These are phyloP conservation scores for Trinectes maculatus DNA, from an alignment of 2,113 vertebrate species.

Conservation along the genomic window DNA sequence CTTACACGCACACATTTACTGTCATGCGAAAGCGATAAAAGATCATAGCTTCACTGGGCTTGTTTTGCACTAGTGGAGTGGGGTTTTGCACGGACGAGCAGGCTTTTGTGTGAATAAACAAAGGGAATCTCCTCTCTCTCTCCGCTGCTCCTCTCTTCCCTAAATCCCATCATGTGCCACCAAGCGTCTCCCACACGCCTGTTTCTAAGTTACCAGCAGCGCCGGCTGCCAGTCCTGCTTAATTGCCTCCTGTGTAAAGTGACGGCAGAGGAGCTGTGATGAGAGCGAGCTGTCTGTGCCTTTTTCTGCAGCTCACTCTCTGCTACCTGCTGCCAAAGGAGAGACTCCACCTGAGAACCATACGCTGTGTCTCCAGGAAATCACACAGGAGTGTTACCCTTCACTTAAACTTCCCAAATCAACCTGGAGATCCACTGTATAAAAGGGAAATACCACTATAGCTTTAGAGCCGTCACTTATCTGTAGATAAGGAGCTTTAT, in stretches of 20 bases:
- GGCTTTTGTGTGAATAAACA: slow-evolving; percentile 70
- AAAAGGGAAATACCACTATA: background rate
- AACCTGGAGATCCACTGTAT: background rate
- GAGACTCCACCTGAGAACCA: slow-evolving; percentile 48
- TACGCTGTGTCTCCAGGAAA: slow-evolving; percentile 31
- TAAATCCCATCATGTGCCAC: slow-evolving; percentile 70
- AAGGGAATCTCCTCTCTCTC: slow-evolving; percentile 71
- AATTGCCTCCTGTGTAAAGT: slow-evolving; percentile 72
- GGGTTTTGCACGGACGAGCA: slow-evolving; percentile 45
- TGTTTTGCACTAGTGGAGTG: slow-evolving; percentile 37
- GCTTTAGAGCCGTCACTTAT: background rate
- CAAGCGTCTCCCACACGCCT: slow-evolving; percentile 66
- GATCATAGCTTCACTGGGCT: slow-evolving; percentile 43
- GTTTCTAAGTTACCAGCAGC: slow-evolving; percentile 75
- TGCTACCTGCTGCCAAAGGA: slow-evolving; percentile 18
- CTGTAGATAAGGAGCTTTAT: slow-evolving; percentile 14
- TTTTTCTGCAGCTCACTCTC: slow-evolving; percentile 36
- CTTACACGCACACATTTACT: slow-evolving; percentile 33
- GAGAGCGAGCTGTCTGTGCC: slow-evolving; percentile 50
- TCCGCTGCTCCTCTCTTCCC: slow-evolving; percentile 34
- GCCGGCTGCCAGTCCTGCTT: slow-evolving; percentile 70
- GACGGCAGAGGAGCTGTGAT: slow-evolving; percentile 47
- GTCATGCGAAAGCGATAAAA: slow-evolving; percentile 51
- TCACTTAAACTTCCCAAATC: slow-evolving; percentile 55
- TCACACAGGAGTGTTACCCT: slow-evolving; percentile 29